Base-by-base conservation (phyloP, 30 jellyfish, hydroid and myxozoan genomes). In the Aurelia aurita region DNA sequence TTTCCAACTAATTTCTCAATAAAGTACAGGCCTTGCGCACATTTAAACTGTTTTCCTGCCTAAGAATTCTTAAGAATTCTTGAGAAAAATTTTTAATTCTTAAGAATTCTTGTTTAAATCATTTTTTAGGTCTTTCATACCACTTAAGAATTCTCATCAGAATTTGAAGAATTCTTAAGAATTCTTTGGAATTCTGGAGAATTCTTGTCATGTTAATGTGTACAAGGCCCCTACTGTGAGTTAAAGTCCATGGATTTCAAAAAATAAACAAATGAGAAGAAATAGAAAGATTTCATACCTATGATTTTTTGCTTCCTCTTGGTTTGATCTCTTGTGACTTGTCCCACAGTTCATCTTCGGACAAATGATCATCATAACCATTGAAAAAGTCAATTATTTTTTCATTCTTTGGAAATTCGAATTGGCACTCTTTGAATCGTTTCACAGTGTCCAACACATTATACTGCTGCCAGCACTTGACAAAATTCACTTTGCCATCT, bases 321-420 rank as follows among this genome's bases (percentile, higher is more conserved):
- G 99, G 97, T 31, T 82, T 79, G 21, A 94, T 58, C 67, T 43
- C 77, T 70, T 79, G 97, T 10, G 97, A 88, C 69, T 94, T 89
- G 62, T 94, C 97, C 99, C 99, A 94, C 90, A 94, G 39, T 27
- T 94, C 99, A 3, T 94, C 99, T 63, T 94, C 99, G 0, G 91
- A 96, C 89, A 89, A 76, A 73, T 89, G 95, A 53, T 94, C 99
- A 6, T 89, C 97, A 85, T 94, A 94, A 25, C 84, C 94, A 72
- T 74, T 60, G 45, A 94, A 82, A 34, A 87, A 89, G 31, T 94
- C 97, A 86, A 85, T 39, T 19, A 94, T 85, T 70, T 94, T 88
- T 71, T 94, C 99, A 66, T 94, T 85, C 32, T 86, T 80, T 28
- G 96, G 16, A 43, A 83, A 73, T 23, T 89, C 97, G 74, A 89